Conservation (phyloP, 2,888 invertebrate genomes). For the Caenorhabditis auriculariae region DNA sequence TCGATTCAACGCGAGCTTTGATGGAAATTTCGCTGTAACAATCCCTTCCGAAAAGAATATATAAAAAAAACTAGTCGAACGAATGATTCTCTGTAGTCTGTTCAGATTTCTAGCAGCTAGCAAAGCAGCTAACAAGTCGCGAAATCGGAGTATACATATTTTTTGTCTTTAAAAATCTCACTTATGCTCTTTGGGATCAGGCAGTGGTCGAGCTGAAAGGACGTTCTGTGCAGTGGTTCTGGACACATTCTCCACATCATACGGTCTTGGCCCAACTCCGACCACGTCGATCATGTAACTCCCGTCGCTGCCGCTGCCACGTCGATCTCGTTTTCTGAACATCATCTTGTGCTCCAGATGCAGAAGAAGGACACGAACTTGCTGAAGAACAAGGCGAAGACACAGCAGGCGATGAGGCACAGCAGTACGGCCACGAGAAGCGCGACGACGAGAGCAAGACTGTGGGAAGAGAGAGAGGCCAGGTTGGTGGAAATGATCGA, state of each 20-base stretch:
- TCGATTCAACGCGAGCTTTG: too few relatives aligned
- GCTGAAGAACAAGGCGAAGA: conserved; percentile 5
- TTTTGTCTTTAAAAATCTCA: not conserved
- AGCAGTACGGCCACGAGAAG: conserved; percentile 9
- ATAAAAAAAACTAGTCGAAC: too few relatives aligned
- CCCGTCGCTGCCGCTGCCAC: conserved; percentile 13
- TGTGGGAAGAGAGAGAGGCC: conserved; percentile 1
- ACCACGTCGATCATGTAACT: conserved; percentile 58
- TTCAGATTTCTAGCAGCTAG: too few relatives aligned
- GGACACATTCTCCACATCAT: conserved; percentile 58
- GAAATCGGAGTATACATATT: not conserved
- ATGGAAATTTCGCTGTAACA: too few relatives aligned
- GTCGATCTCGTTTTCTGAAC: not conserved
- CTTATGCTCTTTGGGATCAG: conserved; percentile 48
- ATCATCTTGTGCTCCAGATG: not conserved
- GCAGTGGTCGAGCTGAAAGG: conserved; percentile 43
- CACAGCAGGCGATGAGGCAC: conserved; percentile 10
- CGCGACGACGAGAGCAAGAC: conserved; percentile 8
- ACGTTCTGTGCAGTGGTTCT: conserved; percentile 55
- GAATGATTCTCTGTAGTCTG: too few relatives aligned
- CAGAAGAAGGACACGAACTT: conserved; percentile 1
- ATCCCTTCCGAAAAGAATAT: too few relatives aligned
- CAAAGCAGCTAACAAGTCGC: too few relatives aligned
- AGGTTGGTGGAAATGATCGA: not conserved
- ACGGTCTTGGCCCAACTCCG: conserved; percentile 56